Evolutionary conservation across 1,140 invertebrate species (phyloP).

Genomic region (Bombus consobrinus): DNA sequence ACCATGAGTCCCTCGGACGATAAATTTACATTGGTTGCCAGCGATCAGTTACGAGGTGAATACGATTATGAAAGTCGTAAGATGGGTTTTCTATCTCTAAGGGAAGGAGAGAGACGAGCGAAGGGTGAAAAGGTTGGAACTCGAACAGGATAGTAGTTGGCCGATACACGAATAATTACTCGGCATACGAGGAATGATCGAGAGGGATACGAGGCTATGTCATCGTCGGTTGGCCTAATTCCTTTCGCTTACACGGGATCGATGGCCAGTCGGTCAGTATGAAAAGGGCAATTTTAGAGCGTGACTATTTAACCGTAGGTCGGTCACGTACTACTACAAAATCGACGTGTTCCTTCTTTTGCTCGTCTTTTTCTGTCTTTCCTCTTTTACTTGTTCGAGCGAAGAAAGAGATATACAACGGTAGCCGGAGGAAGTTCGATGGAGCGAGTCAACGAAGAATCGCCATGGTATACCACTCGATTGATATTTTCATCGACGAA

Average conservation of each 20-base stretch:
- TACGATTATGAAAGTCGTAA: background rate
- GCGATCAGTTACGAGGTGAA: background rate
- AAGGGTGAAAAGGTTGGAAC: background rate
- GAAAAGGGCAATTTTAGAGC: conserved; percentile 23
- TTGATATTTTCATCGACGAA: conserved; percentile 43
- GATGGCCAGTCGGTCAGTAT: conserved; percentile 67
- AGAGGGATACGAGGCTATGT: conserved; percentile 70
- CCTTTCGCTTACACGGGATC: conserved; percentile 69
- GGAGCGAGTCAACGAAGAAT: background rate
- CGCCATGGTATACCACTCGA: background rate
- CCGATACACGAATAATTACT: conserved; percentile 74
- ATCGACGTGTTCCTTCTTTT: conserved; percentile 17
- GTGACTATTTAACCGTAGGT: conserved; percentile 11
- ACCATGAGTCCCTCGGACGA: background rate
- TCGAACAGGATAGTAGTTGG: conserved; percentile 18
- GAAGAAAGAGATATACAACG: conserved; percentile 21
- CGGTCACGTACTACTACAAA: conserved; percentile 23
- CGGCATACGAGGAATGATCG: conserved; percentile 68
- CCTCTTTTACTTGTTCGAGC: background rate
- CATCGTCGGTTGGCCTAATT: conserved; percentile 77
- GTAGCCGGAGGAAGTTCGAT: background rate
- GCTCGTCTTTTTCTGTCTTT: background rate
- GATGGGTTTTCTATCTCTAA: background rate
- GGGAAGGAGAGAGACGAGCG: background rate
- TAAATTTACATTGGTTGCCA: background rate